Evolutionary conservation across 1,140 invertebrate species (phyloP), one percentile per base, ranked within the genome.

Genomic region (Temnothorax curvispinosus): DNA sequence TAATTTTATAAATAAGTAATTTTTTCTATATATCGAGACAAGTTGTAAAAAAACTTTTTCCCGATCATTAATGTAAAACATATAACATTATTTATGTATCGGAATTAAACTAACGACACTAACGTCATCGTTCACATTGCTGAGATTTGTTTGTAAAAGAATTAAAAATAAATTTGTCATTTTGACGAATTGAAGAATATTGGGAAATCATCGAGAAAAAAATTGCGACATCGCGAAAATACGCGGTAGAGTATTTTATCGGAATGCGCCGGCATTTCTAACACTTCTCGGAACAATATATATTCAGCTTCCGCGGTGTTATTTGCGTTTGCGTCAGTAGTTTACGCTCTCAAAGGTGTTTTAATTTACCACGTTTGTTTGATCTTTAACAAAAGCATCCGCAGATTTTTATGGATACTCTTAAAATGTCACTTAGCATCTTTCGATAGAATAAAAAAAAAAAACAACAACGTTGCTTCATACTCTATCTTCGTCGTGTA

Each of bases 351-450:
- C 13, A 38, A 60, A 74, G 27, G 13, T n/a, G 7, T 50, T 18
- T 74, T 35, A 72, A 82, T 21, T 58, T 47, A 60, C 11, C 15
- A 27, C 27, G 27, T 27, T 21, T 60, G 52, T 82, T 72, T 82
- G 41, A 60, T 56, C 60, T 74, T 35, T 15, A 58, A 56, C 15
- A 35, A 82, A 56, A 27, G 2, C 38, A 4, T 71, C 15, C 0
- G 32, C 35, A 11, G 11, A 82, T 21, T 50, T 80, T 74, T 72
- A 74, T n/a, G 41, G 41, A 41, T 32, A 56, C 3, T 74, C 18
- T 21, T 27, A 47, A 41, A 74, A 60, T 47, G 11, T 47, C 13
- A 60, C 13, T 82, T 82, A 74, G 41, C 80, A 74, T 41, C 18
- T 82, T 56, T 74, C 8, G 11, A 15, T 15, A 50, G 27, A 74